Evolutionary conservation across 2,888 invertebrate genomes (phyloP).

Genomic region (Tetheella fluctuosa): DNA sequence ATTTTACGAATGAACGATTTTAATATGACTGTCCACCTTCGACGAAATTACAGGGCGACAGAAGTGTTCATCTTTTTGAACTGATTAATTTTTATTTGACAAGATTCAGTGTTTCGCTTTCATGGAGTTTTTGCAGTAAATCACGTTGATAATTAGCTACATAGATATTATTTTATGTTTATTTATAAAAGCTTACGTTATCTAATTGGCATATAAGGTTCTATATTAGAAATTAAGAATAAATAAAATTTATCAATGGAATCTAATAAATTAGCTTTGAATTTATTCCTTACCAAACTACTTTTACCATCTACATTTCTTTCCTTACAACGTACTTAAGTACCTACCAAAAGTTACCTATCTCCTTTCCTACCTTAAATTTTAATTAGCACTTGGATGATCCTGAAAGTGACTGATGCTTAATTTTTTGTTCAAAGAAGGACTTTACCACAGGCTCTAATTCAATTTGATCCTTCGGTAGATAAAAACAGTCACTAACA

Average conservation of each 20-base stretch:
- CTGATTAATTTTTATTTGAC: conserved; percentile 9
- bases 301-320: too few species aligned
- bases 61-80: conserved; percentile 6
- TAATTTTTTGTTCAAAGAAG: background rate
- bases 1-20: conserved; percentile 64
- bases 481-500: background rate
- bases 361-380: too few species aligned
- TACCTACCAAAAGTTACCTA: too few species aligned
- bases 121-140: background rate
- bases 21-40: conserved; percentile 48
- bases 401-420: background rate
- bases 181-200: too few species aligned
- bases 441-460: background rate
- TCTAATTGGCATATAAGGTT: too few species aligned
- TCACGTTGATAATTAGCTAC: background rate
- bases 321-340: too few species aligned
- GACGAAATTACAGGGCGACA: conserved; percentile 18
- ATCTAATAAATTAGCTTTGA: too few species aligned
- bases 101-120: background rate
- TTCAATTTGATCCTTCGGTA: background rate
- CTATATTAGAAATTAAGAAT: too few species aligned
- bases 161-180: too few species aligned
- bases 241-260: too few species aligned
- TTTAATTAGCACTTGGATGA: too few species aligned
- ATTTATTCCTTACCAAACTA: too few species aligned